Conservation (phyloP, 2,797 vertebrate species). For the Mallotus villosus region DNA sequence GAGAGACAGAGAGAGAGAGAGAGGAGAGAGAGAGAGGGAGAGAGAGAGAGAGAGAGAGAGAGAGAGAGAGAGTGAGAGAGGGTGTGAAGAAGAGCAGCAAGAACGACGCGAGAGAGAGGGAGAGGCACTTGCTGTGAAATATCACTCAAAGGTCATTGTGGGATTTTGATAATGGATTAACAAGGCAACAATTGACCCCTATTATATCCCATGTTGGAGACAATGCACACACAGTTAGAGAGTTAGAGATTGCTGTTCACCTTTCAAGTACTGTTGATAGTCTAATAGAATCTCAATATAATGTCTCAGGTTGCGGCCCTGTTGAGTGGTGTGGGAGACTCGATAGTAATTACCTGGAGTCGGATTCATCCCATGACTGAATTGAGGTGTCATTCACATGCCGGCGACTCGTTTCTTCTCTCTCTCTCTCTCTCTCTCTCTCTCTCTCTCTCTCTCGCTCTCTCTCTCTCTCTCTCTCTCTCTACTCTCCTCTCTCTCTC, state of each 20-base stretch:
- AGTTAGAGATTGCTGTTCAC: not conserved
- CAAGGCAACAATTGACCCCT: not conserved
- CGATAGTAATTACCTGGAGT: not conserved
- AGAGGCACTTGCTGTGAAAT: not conserved
- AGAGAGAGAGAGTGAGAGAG: no score
- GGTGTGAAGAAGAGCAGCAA: no score
- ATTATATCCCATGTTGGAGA: not conserved
- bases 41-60: no score
- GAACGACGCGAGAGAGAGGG: no score
- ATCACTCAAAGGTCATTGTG: slow-evolving; percentile 17
- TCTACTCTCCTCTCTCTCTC: slow-evolving; percentile 24
- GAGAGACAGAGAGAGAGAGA: no score
- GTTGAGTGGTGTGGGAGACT: not conserved
- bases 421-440: not conserved
- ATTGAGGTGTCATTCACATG: slow-evolving; percentile 17
- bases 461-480: slow-evolving; percentile 3
- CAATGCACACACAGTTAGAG: not conserved
- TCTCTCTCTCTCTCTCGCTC: slow-evolving; percentile 6
- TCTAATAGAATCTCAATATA: not conserved
- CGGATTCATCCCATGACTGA: not conserved
- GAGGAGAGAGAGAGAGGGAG: not conserved
- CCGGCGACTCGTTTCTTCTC: not conserved
- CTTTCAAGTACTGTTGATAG: not conserved
- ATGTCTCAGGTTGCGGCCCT: not conserved
- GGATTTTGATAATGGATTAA: not conserved